phyloP scores from a whole-genome alignment of 2,888 invertebrate species.

The Spisula solida region DNA sequence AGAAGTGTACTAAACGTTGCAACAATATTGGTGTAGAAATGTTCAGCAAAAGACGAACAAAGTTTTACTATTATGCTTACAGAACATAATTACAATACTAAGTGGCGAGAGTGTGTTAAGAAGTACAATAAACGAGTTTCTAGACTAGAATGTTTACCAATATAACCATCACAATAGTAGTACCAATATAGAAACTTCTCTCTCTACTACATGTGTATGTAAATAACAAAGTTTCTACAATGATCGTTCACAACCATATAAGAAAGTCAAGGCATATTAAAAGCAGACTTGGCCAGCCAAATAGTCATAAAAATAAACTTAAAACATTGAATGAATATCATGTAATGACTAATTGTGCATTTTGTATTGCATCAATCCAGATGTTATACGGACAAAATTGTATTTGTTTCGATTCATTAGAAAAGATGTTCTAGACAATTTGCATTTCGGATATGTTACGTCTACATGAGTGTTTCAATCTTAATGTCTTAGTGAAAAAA shows the following conservation, averaged over 20 bases:
- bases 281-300: slow-evolving; percentile 26
- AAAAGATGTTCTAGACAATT: no score
- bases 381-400: no score
- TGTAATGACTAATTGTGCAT: no score
- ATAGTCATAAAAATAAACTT: not conserved
- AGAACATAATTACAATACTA: not conserved
- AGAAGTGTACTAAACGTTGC: not conserved
- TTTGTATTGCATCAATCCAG: not conserved
- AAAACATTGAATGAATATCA: not conserved
- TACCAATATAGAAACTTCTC: slow-evolving; percentile 4
- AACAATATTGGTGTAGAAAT: not conserved
- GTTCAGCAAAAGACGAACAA: not conserved
- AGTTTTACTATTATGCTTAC: not conserved
- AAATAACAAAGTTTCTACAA: not conserved
- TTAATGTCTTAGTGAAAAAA: no score
- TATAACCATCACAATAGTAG: not conserved
- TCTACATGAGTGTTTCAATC: no score
- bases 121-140: slow-evolving; percentile 5
- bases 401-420: no score
- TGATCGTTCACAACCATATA: slow-evolving; percentile 36
- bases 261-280: slow-evolving; percentile 34
- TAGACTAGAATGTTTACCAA: not conserved
- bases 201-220: not conserved
- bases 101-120: not conserved
- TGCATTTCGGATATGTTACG: no score